Evolutionary conservation across 2,888 invertebrate genomes (phyloP), one percentile per base, ranked within the genome.

Genomic region (Seira ritae): DNA sequence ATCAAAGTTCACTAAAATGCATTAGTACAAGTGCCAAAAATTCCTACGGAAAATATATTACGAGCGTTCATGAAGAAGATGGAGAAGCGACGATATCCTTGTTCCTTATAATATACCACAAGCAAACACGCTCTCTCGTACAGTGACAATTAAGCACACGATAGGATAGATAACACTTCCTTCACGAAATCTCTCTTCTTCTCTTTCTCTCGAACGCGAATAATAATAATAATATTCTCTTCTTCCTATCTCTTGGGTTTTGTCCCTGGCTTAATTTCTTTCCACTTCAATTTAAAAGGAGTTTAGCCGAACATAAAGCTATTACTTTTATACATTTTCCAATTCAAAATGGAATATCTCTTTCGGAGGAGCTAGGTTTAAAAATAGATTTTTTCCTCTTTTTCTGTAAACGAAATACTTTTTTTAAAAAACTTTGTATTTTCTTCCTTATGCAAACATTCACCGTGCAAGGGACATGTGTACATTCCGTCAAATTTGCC

Each of bases 1-100:
- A 73, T 50, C 80, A 80, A 80, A 74, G 80, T 80, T 80, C 80
- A 81, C 81, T 81, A 81, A 76, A 81, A 81, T 81, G 76, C 81
- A 81, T 81, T 81, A 81, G 81, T 67, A 81, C 81, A 81, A 81
- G 81, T 81, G 81, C 81, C 81, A 81, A 81, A 81, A 81, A 81
- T 81, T 81, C 81, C 75, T 74, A 81, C 81, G 81, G 76, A 67
- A 81, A 81, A 81, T 81, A 76, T 80, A 80, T 80, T 73, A 80
- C 74, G 75, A 60, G 60, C 67, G 75, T 50, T 42, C 24, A 20
- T 17, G 65, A 62, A 74, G 66, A 55, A 17, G 31, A 20, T 17
- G 65, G 24, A 74, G 66, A 55, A 17, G 31, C 31, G 8, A 31
- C 31, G 31, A 31, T 31, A 31, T 31, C 31, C 31, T 31, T 31